These are phyloP conservation scores for Crenuchus spilurus DNA, from an alignment of 2,797 vertebrate genomes.

Conservation along the genomic window DNA sequence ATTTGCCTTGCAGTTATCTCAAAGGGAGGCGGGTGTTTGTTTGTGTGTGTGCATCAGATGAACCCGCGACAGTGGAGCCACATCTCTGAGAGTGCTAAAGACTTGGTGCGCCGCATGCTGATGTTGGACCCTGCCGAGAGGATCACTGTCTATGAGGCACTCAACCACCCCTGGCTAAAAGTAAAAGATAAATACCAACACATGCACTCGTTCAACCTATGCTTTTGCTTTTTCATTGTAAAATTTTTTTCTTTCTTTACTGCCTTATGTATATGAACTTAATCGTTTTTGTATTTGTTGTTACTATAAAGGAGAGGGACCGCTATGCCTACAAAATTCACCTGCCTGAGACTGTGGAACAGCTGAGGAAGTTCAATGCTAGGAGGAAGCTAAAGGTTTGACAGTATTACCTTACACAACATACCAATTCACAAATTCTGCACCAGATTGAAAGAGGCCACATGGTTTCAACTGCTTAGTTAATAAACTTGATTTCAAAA, in stretches of 20 bases:
- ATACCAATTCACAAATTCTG: background rate
- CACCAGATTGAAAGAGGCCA: background rate
- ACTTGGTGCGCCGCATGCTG: conserved; percentile 95
- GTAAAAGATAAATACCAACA: conserved; percentile 62
- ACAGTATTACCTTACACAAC: background rate
- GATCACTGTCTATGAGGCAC: conserved; percentile 97
- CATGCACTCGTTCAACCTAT: background rate
- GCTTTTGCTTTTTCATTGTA: background rate
- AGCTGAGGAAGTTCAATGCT: conserved; percentile 97
- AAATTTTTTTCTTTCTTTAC: background rate
- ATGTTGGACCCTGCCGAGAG: conserved; percentile 98
- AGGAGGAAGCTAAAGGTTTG: conserved; percentile 96
- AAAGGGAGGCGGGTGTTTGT: background rate
- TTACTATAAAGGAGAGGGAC: conserved; percentile 87
- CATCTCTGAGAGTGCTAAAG: conserved; percentile 99
- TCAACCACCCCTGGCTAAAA: conserved; percentile 99
- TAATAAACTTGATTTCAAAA: background rate
- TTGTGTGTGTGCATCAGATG: conserved; percentile 78
- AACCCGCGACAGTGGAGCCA: conserved; percentile 97
- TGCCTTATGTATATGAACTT: background rate
- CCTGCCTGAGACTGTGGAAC: conserved; percentile 96
- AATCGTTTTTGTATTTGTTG: background rate
- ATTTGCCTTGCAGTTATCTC: background rate
- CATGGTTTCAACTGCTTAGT: background rate
- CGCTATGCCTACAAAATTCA: conserved; percentile 98